Percentiles rank a stretch among this genome's conserved stretches.
Conservation (phyloP, 1,140 invertebrate genomes). For the Chironomus striatipennis region DNA sequence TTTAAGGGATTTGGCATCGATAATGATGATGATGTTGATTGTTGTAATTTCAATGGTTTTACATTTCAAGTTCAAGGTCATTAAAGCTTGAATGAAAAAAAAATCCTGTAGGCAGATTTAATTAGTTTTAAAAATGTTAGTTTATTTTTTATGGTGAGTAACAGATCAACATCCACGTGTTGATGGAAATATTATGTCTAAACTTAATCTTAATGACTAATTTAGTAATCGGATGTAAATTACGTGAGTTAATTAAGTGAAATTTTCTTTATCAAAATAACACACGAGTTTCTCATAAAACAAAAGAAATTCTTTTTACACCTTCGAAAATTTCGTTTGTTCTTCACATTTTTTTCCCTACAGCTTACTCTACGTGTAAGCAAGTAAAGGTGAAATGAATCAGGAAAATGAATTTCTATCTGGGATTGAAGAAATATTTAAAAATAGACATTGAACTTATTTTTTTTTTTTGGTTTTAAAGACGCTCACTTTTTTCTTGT, state of each 20-base stretch:
- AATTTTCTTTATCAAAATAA: background rate
- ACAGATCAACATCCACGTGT: background rate
- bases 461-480: background rate
- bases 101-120: background rate
- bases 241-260: background rate
- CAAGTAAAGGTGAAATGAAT: background rate
- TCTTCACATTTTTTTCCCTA: no score
- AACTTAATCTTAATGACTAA: background rate
- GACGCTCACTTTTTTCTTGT: background rate
- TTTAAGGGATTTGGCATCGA: no score
- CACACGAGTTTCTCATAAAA: background rate
- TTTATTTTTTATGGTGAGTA: background rate
- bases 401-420: background rate
- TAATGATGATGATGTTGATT: no score
- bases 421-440: background rate
- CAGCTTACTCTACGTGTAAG: background rate
- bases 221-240: background rate
- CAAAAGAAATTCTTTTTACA: background rate
- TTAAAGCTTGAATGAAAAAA: background rate
- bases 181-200: background rate
- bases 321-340: no score
- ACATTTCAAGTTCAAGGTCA: background rate
- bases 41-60: no score
- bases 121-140: background rate
- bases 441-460: background rate